Evolutionary conservation across 2,888 invertebrate genomes (phyloP), one percentile per base, ranked within the genome.

Genomic region (Icerya purchasi): DNA sequence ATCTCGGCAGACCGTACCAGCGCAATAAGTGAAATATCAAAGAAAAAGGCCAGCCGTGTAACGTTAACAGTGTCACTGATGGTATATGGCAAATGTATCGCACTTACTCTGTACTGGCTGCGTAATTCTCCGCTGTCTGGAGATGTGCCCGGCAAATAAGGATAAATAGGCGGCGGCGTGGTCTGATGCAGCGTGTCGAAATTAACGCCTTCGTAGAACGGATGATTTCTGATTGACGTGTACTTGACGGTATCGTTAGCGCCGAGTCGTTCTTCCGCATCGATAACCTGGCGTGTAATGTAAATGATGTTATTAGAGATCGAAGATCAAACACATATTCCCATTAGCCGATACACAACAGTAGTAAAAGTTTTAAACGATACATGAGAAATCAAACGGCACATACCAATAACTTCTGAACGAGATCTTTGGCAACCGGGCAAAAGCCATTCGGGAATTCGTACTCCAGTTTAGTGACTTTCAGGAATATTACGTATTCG

Each of bases 401-500:
- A 67, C 72, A 69, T 69, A 77, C 87, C 69, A 97, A 75, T 63
- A 97, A 76, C 69, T 84, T 82, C 69, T 83, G 78, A 58, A 97
- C 86, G 67, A 98, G 77, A 74, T 92, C 86, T 72, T 83, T 84
- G n/a, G 91, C 90, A 62, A 80, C 77, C 63, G 80, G 77, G 65
- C 86, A 82, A 71, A 98, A 96, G 49, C 88, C 89, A 69, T 90
- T 86, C 0, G 96, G 93, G 68, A 93, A 91, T 68, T 85, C 84
- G 71, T 92, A 93, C 59, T 91, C 86, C 69, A 90, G 76, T 71
- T 85, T 86, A 58, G 87, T 76, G 67, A 98, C 94, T 74, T 93
- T 93, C 73, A 93, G 90, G 73, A 97, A 94, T 65, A 96, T 91
- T 65, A 91, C 79, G 74, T 92, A 98, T 71, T 97, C 97, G 72